Evolutionary conservation across 2,888 invertebrate genomes (phyloP).

Genomic region (Phrixothrix hirtus): DNA sequence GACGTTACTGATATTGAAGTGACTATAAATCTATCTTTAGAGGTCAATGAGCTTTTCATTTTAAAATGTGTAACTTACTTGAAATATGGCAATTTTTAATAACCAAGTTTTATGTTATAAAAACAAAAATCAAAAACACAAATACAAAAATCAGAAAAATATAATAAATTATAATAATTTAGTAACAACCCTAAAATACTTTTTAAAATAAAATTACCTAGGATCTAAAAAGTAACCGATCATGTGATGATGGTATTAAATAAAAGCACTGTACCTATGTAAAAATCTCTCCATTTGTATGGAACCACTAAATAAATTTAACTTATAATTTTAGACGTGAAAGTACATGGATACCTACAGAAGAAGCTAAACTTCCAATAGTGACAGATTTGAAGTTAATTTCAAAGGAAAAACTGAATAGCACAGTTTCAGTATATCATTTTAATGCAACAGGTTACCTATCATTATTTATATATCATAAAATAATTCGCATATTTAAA

Average conservation of each 20-base stretch:
- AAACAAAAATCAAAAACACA: too few species aligned
- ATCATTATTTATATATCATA: not conserved
- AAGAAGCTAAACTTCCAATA: conserved; percentile 42
- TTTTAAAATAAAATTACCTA: too few species aligned
- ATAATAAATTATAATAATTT: too few species aligned
- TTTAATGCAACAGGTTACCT: conserved; percentile 58
- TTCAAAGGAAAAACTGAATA: conserved; percentile 48
- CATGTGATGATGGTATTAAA: conserved; percentile 1
- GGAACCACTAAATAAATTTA: not conserved
- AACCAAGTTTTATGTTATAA: too few species aligned
- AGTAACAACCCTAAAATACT: too few species aligned
- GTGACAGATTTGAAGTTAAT: conserved; percentile 37
- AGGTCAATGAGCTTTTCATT: too few species aligned
- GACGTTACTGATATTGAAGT: too few species aligned
- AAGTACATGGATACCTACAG: conserved; percentile 50
- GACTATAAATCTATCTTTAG: too few species aligned
- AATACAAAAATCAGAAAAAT: too few species aligned
- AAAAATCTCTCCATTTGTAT: not conserved
- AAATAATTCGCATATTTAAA: conserved; percentile 27
- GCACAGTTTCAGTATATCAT: conserved; percentile 52
- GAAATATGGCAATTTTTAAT: too few species aligned
- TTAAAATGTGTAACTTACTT: too few species aligned
- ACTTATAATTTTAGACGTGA: conserved; percentile 39
- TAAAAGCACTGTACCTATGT: not conserved
- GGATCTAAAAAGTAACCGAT: too few species aligned